Evolutionary conservation across 2,113 vertebrate species (phyloP), one percentile per base, ranked within the genome.

Genomic region (Pholis gunnellus): DNA sequence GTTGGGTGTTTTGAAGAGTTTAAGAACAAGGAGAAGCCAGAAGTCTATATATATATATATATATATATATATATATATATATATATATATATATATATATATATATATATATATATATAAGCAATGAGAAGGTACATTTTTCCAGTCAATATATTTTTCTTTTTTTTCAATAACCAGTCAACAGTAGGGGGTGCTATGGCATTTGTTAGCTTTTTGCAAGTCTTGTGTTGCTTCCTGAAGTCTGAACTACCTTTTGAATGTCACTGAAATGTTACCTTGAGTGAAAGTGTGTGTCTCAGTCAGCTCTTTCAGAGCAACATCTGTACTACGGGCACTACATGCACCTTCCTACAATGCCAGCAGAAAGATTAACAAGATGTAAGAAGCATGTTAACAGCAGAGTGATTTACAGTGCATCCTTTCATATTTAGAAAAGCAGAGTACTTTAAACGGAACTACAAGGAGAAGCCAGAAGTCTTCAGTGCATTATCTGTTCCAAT

Each of bases 151-250:
- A 48, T 48, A 5, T 48, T 5, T 48, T 5, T 17, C 0, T 48
- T 6, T 48, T 6, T 48, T 6, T 48, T 46, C 4, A n/a, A 6
- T 20, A 17, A 57, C 17, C 31, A 82, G 65, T 57, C 63, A 90
- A 71, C 94, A 94, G 93, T 83, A 95, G 95, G 92, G 93, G 94
- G 94, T 84, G 93, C 94, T 94, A 48, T 92, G 84, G 76, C 90
- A 90, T 91, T 81, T 87, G 73, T 68, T 74, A 87, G 82, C 68
- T 78, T 76, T 10, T 9, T 54, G 10, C 4, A 31, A 48, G 36
- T 40, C 36, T 22, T 18, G 10, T n/a, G 11, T 25, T 66, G 29
- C 56, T 83, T 44, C 25, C 70, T 69, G n/a, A 57, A 36, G 29
- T 46, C n/a, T 57, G n/a, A 63, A 31, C 69, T 48, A 29, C 29